Percentiles rank a stretch among this genome's conserved stretches.
These are phyloP conservation scores for Drosophila phalerata DNA, from an alignment of 2,888 invertebrate species.

Conservation along the genomic window DNA sequence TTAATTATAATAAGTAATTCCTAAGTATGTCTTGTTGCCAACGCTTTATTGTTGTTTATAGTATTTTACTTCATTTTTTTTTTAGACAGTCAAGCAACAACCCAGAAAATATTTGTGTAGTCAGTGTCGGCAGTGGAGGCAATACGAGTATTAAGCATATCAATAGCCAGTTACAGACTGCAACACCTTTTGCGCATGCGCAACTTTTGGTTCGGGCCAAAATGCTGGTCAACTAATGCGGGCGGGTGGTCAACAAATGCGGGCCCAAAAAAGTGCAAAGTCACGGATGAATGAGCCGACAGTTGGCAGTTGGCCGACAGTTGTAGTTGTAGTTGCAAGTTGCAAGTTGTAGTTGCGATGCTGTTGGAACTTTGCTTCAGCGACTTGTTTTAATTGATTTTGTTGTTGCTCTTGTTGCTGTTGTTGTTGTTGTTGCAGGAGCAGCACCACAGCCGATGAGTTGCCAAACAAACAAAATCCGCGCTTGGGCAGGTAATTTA, in stretches of 20 bases:
- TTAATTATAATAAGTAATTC: constrained; percentile 27
- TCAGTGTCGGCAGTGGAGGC: constrained; percentile 60
- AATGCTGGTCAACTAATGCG: constrained; percentile 48
- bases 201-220: constrained; percentile 38
- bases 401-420: constrained; percentile 51
- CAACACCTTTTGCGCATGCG: constrained; percentile 72
- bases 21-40: constrained; percentile 34
- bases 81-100: constrained; percentile 24
- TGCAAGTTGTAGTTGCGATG: constrained; percentile 9
- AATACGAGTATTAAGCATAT: constrained; percentile 66
- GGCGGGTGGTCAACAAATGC: constrained; percentile 41
- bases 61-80: too few relatives aligned
- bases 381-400: constrained; percentile 79
- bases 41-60: constrained; percentile 20
- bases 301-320: constrained; percentile 37
- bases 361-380: constrained; percentile 75
- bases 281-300: constrained; percentile 75
- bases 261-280: constrained; percentile 76
- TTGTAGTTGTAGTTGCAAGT: constrained; percentile 27
- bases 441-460: constrained; percentile 20
- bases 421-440: constrained; percentile 16
- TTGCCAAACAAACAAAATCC: constrained; percentile 44
- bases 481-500: constrained; percentile 75
- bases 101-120: constrained; percentile 37
- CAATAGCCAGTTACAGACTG: constrained; percentile 54